Evolutionary conservation across 2,113 vertebrate genomes (phyloP), one percentile per base, ranked within the genome.

Genomic region (Condylura cristata): DNA sequence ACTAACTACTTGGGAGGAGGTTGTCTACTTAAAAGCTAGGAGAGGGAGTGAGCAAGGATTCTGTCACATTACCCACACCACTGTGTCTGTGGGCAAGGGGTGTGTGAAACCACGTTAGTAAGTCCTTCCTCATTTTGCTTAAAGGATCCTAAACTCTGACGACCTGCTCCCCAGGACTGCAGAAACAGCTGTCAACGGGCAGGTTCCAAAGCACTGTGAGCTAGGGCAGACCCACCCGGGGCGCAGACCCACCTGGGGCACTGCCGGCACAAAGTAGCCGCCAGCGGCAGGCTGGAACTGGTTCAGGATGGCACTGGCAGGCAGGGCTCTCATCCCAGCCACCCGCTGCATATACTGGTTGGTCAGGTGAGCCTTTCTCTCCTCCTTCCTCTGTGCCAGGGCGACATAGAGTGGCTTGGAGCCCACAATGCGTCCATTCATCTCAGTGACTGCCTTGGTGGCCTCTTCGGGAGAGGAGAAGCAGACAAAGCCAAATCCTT

Each of bases 261-360:
- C 99, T 63, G 99, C 99, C 61, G 99, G 99, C 99, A 99, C 99
- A 96, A 99, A 99, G 96, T 99, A 99, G 0, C 99, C 99, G 0
- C 98, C 98, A 48, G 99, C 99, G 74, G 99, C 98, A 26, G 99
- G 99, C 98, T 99, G 99, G 98, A 99, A 99, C 98, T 99, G 99
- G 95, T 99, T 99, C 93, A 99, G 99, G 98, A 99, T 99, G 48
- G 99, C 98, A n/a, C 99, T 99, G 90, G 99, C 99, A 2, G 99
- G 99, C 98, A 99, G 98, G 26, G 99, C 99, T 86, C 99, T 98
- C 99, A 99, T 99, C 37, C 99, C 99, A 9, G 99, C 99, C 8
- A 99, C 99, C 28, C 99, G 99, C 97, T 99, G 99, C 99, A 99
- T 99, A 96, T 99, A 99, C 98, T 99, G 99, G 94, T 99, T 99